Evolutionary conservation across 2,888 invertebrate genomes (phyloP).

Genomic region (Beris morrisii): DNA sequence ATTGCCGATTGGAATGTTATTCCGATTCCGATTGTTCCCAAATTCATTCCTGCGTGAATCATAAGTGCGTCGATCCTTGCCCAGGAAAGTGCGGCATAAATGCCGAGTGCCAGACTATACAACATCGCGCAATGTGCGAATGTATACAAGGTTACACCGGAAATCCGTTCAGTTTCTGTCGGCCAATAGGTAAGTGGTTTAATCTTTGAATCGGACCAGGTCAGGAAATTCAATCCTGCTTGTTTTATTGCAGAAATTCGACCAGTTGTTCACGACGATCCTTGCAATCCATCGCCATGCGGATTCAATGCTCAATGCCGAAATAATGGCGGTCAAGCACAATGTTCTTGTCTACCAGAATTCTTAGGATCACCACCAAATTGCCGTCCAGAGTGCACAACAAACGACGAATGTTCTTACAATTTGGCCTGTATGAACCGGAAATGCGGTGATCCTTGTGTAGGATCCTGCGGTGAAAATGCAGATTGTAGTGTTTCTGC

Average conservation of each 20-base stretch:
- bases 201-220: not conserved
- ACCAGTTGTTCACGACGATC: conserved; percentile 56
- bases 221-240: not conserved
- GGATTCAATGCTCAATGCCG: conserved; percentile 75
- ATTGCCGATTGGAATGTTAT: conserved; percentile 72
- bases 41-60: conserved; percentile 68
- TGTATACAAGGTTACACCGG: conserved; percentile 70
- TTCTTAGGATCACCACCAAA: conserved; percentile 73
- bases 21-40: conserved; percentile 71
- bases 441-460: conserved; percentile 75
- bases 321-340: conserved; percentile 62
- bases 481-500: conserved; percentile 74
- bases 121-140: conserved; percentile 77
- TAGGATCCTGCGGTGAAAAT: conserved; percentile 75
- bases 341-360: conserved; percentile 68
- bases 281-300: conserved; percentile 76
- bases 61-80: conserved; percentile 75
- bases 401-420: conserved; percentile 70
- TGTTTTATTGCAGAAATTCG: conserved; percentile 3
- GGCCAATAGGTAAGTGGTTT: conserved; percentile 50
- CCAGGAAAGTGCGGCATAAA: conserved; percentile 72
- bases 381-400: conserved; percentile 71
- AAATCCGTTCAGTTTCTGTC: conserved; percentile 70
- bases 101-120: conserved; percentile 72
- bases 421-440: conserved; percentile 70